A percentile compares a stretch with the other conserved stretches of the same genome.
These are phyloP conservation scores for Ciconia boyciana DNA, from an alignment of 2,113 vertebrate species.

Conservation along the genomic window DNA sequence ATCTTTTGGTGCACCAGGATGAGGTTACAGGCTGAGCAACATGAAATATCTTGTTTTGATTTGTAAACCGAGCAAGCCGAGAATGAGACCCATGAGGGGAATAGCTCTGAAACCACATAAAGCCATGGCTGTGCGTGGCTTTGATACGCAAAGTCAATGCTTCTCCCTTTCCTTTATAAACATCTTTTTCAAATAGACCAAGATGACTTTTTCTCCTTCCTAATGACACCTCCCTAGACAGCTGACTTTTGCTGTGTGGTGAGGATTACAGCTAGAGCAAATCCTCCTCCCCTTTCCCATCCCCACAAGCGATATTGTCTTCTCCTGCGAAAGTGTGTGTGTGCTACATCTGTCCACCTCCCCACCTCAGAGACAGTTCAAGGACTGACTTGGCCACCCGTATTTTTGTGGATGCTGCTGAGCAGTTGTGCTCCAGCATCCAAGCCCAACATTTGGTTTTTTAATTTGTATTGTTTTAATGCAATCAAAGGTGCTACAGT, in stretches of 20 bases:
- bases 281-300: background rate
- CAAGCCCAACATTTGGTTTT: background rate
- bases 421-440: background rate
- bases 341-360: background rate
- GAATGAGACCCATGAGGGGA: background rate
- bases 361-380: background rate
- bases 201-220: background rate
- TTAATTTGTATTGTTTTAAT: background rate
- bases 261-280: background rate
- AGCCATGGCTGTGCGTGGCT: fast-evolving
- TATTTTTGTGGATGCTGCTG: background rate
- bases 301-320: background rate
- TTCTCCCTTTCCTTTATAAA: background rate
- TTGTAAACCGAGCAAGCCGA: background rate
- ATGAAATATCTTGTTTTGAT: background rate
- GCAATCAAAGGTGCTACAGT: background rate
- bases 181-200: background rate
- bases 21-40: background rate
- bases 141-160: background rate
- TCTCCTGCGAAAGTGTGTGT: background rate
- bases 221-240: background rate
- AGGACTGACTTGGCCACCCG: background rate
- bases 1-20: background rate
- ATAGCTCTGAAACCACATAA: fast-evolving
- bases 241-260: background rate